These are phyloP conservation scores for Drosophila kikkawai DNA, from an alignment of 1,140 invertebrate genomes.

Conservation along the genomic window DNA sequence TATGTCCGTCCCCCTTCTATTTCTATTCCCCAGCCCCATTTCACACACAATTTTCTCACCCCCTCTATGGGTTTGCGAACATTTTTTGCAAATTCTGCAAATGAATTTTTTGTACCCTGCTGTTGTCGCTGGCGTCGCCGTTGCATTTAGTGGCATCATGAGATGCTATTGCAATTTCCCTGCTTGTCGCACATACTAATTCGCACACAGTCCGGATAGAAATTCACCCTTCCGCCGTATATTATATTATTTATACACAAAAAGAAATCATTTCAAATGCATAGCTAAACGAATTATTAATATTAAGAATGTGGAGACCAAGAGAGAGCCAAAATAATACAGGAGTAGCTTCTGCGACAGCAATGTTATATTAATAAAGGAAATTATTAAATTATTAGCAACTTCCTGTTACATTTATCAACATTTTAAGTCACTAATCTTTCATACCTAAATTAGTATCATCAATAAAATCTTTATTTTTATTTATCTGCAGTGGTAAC, in stretches of 20 bases:
- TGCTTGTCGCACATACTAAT: constrained; percentile 83
- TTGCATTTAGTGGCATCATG: constrained; percentile 83
- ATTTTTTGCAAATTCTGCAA: constrained; percentile 79
- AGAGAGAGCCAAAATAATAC: not conserved
- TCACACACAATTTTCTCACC: not conserved
- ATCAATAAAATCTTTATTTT: too few relatives aligned
- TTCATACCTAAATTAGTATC: too few relatives aligned
- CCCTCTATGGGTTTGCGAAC: constrained; percentile 37
- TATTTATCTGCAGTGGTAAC: not conserved
- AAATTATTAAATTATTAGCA: not conserved
- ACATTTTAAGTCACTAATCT: too few relatives aligned
- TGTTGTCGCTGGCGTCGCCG: constrained; percentile 43
- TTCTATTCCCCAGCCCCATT: not conserved
- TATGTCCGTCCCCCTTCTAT: constrained; percentile 21
- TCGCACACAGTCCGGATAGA: constrained; percentile 64
- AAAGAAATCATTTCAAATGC: not conserved
- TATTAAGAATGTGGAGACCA: not conserved
- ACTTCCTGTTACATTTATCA: not conserved
- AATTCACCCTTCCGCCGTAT: constrained; percentile 22
- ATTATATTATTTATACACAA: constrained; percentile 15
- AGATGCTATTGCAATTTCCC: constrained; percentile 84
- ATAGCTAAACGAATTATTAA: not conserved
- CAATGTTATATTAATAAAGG: not conserved
- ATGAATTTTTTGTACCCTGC: constrained; percentile 73
- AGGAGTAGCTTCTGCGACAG: not conserved